Evolutionary conservation across 2,888 invertebrate genomes (phyloP).

Genomic region (Drosophila seclusa): DNA sequence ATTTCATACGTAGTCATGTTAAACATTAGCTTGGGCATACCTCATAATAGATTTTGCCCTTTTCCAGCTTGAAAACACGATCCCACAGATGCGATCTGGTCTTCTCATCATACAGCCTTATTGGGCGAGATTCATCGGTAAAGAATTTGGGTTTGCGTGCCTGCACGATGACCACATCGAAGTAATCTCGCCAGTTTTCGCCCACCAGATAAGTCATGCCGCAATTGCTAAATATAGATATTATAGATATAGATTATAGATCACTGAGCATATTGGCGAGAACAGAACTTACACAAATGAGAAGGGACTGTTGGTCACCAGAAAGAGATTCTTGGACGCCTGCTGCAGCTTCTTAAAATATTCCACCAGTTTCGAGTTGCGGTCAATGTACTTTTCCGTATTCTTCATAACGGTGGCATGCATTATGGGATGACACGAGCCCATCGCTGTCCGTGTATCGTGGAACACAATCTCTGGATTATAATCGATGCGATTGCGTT

Average conservation of each 20-base stretch:
- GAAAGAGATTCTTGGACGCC: conserved; percentile 94
- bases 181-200: conserved; percentile 93
- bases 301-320: conserved; percentile 98
- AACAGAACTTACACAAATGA: conserved; percentile 93
- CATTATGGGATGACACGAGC: conserved; percentile 94
- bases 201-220: conserved; percentile 97
- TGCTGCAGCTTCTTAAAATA: conserved; percentile 91
- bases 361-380: conserved; percentile 89
- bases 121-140: conserved; percentile 95
- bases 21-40: conserved; percentile 84
- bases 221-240: conserved; percentile 88
- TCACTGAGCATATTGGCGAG: neutral
- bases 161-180: conserved; percentile 97
- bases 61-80: conserved; percentile 93
- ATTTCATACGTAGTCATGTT: neutral
- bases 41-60: conserved; percentile 96
- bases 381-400: conserved; percentile 92
- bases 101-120: conserved; percentile 93
- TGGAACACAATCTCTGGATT: conserved; percentile 98
- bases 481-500: conserved; percentile 94
- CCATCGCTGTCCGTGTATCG: conserved; percentile 96
- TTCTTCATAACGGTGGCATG: conserved; percentile 94
- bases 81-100: conserved; percentile 96
- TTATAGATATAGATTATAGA: neutral
- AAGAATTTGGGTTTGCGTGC: conserved; percentile 99